Evolutionary conservation across 2,797 vertebrate genomes (phyloP).

Genomic region (Sebastes melanostomus): DNA sequence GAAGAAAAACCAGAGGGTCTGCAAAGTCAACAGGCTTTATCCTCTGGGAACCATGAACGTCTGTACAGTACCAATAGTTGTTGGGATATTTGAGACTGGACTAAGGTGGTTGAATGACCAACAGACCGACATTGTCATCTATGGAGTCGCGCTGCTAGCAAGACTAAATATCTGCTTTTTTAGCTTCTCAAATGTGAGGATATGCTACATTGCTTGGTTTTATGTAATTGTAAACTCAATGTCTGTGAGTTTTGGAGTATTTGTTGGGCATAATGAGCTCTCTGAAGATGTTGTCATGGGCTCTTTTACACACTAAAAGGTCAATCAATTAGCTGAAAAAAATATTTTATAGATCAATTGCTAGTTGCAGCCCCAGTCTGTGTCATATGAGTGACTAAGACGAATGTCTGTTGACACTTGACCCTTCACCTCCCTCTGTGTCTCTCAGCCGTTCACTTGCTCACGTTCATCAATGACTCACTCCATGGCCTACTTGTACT

Average conservation of each 20-base stretch:
- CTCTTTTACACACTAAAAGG: background rate
- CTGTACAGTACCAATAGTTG: no score
- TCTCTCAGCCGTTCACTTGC: background rate
- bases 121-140: no score
- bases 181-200: background rate
- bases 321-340: background rate
- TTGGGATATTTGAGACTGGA: no score
- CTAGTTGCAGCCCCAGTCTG: background rate
- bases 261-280: background rate
- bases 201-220: background rate
- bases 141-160: no score
- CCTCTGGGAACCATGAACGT: no score
- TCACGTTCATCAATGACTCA: constrained; percentile 42
- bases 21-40: no score
- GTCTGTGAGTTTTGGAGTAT: background rate
- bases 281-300: background rate
- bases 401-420: background rate
- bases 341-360: background rate
- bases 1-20: no score
- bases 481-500: constrained; percentile 29
- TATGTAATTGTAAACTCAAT: background rate
- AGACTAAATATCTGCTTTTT: no score
- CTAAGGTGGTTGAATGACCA: no score
- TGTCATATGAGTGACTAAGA: background rate
- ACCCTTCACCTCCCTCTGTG: background rate